Evolutionary conservation across 2,113 vertebrate species (phyloP).

Genomic region (Crotalus helleri): DNA sequence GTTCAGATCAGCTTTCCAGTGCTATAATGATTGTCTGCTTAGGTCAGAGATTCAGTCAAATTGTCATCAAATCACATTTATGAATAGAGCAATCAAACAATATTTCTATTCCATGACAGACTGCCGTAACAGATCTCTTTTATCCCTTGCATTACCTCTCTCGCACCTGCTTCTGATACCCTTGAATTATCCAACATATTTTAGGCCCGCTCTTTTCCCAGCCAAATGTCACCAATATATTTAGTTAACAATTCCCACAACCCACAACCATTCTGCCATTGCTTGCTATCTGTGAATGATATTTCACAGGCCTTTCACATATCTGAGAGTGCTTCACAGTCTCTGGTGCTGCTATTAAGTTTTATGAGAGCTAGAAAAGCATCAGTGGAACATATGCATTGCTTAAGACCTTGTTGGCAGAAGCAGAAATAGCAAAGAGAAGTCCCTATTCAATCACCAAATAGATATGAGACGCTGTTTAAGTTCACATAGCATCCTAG

Average conservation of each 20-base stretch:
- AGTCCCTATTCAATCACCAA: neutral
- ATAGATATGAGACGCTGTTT: neutral
- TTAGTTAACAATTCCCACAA: neutral
- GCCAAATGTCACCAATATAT: neutral
- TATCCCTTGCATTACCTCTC: neutral
- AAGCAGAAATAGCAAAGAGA: neutral
- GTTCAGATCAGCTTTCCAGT: neutral
- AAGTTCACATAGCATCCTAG: neutral
- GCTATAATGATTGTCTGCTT: neutral
- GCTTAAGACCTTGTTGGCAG: neutral
- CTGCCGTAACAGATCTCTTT: neutral
- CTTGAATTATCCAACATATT: neutral
- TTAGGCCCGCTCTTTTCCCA: neutral
- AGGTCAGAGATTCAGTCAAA: neutral
- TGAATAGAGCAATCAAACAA: neutral
- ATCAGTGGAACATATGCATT: neutral
- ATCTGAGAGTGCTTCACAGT: neutral
- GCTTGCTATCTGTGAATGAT: neutral
- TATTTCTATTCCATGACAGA: neutral
- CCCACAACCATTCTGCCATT: neutral
- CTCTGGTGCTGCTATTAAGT: neutral
- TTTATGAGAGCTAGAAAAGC: neutral
- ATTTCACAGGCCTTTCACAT: neutral
- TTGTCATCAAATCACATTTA: neutral
- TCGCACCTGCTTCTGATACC: neutral